Conservation (phyloP, 1,140 invertebrate genomes). For the Heliconius eleuchia region DNA sequence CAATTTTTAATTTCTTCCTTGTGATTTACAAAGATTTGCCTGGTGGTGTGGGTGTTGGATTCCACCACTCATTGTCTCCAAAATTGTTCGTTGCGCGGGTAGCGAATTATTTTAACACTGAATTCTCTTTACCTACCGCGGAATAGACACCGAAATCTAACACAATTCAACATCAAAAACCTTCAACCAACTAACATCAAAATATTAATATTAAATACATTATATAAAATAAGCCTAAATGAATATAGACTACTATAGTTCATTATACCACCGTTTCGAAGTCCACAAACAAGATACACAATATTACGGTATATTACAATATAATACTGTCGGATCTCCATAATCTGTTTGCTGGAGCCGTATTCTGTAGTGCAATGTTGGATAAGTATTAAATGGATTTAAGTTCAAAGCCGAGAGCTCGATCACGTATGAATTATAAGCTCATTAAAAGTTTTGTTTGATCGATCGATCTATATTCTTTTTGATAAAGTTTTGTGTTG, state of each 20-base stretch:
- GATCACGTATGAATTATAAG: constrained; percentile 15
- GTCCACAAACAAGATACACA: constrained; percentile 29
- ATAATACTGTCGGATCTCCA: constrained; percentile 9
- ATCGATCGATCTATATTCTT: background rate
- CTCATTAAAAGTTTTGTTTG: constrained; percentile 5
- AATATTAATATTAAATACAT: background rate
- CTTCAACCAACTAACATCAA: background rate
- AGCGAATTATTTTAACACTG: too few relatives aligned
- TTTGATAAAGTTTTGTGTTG: background rate
- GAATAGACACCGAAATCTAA: background rate
- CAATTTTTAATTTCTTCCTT: too few relatives aligned
- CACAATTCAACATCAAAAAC: background rate
- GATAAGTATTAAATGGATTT: constrained; percentile 23
- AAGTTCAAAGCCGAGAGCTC: constrained; percentile 24
- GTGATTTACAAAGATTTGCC: too few relatives aligned
- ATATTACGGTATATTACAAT: background rate
- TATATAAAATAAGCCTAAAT: background rate
- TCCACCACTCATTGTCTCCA: too few relatives aligned
- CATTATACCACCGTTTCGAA: constrained; percentile 28
- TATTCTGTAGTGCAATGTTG: background rate
- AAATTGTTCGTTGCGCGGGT: too few relatives aligned
- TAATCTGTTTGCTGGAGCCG: constrained; percentile 33
- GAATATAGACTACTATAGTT: constrained; percentile 4
- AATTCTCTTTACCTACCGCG: too few relatives aligned
- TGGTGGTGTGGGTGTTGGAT: too few relatives aligned